Evolutionary conservation across 1,140 invertebrate species (phyloP), one percentile per base, ranked within the genome.

Genomic region (Acromyrmex echinatior): DNA sequence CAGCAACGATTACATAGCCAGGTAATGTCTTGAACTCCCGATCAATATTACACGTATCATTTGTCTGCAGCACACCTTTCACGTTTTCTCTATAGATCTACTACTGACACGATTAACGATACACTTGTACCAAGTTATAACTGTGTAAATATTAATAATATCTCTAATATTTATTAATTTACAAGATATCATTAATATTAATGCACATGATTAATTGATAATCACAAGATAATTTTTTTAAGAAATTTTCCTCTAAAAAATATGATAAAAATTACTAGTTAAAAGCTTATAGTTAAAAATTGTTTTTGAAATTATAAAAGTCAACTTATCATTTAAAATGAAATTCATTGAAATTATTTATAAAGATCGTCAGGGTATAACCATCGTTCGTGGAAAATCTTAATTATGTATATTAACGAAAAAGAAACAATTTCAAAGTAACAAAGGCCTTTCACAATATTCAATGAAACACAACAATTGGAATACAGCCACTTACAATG

Each of bases 1-100:
- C 87, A 96, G 96, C 92, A 96, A 97, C 94, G 96, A 97, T 87
- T 98, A 98, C 91, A 96, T 97, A 51, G 97, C 97, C 28, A 97
- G 97, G 94, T 97, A 94, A 94, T 89, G 58, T 82, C 18, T n/a
- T 12, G 25, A 9, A 56, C 58, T 84, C 14, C 10, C n/a, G 21
- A 39, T 35, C 56, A 35, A 21, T 28, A 45, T 78, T 74, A 35
- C 5, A 16, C 39, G 12, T 45, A 45, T 21, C 39, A 18, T n/a
- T 18, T 12, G 10, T 74, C 63, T 58, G 16, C 6, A 5, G 12
- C 49, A 71, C 18, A 66, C 10, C 79, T 71, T 51, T 51, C 45
- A 3, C n/a, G 25, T 12, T 60, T 65, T 77, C 58, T 62, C 63
- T 14, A 16, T 45, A 35, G 73, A 68, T 18, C n/a, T 58, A 58